Evolutionary conservation across 2,797 vertebrate genomes (phyloP), one percentile per base, ranked within the genome.

Genomic region (Columba guinea): DNA sequence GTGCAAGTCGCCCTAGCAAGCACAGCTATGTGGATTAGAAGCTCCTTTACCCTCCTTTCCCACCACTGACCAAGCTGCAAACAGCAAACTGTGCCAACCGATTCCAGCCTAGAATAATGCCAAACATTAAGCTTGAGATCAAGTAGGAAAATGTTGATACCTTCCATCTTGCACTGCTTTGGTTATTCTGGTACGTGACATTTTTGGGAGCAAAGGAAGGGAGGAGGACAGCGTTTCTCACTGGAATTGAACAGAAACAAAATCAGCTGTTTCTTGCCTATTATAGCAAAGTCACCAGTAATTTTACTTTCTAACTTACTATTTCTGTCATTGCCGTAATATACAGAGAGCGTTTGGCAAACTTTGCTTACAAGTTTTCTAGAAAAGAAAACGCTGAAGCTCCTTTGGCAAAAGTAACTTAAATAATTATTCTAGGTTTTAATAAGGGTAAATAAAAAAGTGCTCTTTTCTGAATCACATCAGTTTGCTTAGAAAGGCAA

Each of bases 401-500:
- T 53, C 60, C 49, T 93, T 92, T 52, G 62, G 80, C 70, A 91
- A 95, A 84, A 3, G 24, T 12, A 91, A 73, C 58, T 48, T 37
- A 56, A 81, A 89, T 90, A 48, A 80, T 86, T 90, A 30, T 71
- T 11, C 5, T 73, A n/a, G 68, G 35, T 84, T 95, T 95, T 95
- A 75, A 89, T 56, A 84, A 44, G 51, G 74, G 41, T 86, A 87
- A 92, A 78, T 92, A 90, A 82, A 89, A 78, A 89, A 89, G 84
- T 41, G 49, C 23, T 94, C 16, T 65, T 86, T 59, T 81, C 75
- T 89, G 84, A 76, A 81, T 64, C 59, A 5, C 2, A 86, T 46
- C 24, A 26, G 55, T 84, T 91, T 26, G 9, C 73, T 94, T 93
- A 87, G 87, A 95, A 96, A 93, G 34, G 80, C 46, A 81, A 89